Evolutionary conservation across 2,888 invertebrate genomes (phyloP).

Genomic region (Diadegma fenestrale): DNA sequence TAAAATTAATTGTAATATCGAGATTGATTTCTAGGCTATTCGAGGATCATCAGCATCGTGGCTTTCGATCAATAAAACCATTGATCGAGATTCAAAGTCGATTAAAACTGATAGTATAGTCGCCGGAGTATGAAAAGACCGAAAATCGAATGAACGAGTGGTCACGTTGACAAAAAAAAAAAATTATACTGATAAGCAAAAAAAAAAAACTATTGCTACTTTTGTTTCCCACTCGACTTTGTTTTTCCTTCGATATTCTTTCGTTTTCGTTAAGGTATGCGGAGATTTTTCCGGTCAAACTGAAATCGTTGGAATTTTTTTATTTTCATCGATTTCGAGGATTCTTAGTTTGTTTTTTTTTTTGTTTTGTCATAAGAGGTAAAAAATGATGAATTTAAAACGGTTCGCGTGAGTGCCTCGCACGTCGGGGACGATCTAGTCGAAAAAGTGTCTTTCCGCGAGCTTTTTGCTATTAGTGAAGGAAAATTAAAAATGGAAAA

Average conservation of each 20-base stretch:
- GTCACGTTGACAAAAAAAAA: constrained; percentile 17
- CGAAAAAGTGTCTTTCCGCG: constrained; percentile 36
- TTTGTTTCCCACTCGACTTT: background rate
- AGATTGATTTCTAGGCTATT: constrained; percentile 54
- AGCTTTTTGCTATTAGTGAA: constrained; percentile 17
- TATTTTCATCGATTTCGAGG: constrained; percentile 15
- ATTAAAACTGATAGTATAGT: constrained; percentile 22
- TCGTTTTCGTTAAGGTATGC: background rate
- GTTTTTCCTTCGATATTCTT: background rate
- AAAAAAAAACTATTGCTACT: constrained; percentile 14
- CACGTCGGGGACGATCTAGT: constrained; percentile 18
- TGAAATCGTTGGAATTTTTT: constrained; percentile 10
- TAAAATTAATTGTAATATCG: constrained; percentile 82
- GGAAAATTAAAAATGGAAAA: background rate
- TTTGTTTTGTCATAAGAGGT: no score
- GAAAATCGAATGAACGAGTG: constrained; percentile 25
- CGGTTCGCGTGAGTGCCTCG: background rate
- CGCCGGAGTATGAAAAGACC: constrained; percentile 19
- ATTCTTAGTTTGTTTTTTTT: background rate
- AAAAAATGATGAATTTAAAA: background rate
- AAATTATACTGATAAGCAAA: background rate
- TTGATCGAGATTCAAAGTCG: constrained; percentile 5
- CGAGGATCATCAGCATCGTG: constrained; percentile 1
- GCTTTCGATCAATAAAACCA: constrained; percentile 14
- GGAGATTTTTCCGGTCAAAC: background rate